Percentiles rank a stretch among this genome's conserved stretches.
Conservation (phyloP, 2,888 invertebrate genomes). For the Caenorhabditis sp. region DNA sequence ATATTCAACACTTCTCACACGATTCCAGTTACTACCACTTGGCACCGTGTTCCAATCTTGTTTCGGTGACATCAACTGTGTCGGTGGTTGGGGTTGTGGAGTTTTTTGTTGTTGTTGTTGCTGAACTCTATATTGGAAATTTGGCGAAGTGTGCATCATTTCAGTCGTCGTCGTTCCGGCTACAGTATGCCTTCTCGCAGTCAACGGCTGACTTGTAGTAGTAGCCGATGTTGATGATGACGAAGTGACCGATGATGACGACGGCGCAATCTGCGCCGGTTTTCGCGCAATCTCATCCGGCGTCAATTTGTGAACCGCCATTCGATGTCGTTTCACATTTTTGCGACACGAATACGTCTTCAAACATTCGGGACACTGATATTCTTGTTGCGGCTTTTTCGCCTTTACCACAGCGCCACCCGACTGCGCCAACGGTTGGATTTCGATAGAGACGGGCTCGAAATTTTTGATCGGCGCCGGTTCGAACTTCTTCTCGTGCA, state of each 20-base stretch:
- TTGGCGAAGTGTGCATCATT: background rate
- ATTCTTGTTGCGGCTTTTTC: slow-evolving; percentile 19
- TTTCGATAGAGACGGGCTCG: background rate
- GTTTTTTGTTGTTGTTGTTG: background rate
- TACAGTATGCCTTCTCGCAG: slow-evolving; percentile 25
- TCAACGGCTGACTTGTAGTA: background rate
- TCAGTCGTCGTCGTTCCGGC: slow-evolving; percentile 1
- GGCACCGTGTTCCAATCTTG: background rate
- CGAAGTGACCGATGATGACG: background rate
- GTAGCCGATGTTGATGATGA: background rate
- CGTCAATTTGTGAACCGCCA: slow-evolving; percentile 62
- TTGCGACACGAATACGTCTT: slow-evolving; percentile 63
- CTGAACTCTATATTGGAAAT: background rate
- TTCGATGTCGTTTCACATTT: slow-evolving; percentile 63
- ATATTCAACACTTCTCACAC: slow-evolving; percentile 6
- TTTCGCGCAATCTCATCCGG: slow-evolving; percentile 46
- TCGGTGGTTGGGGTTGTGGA: background rate
- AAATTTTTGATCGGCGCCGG: background rate
- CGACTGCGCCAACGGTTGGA: background rate
- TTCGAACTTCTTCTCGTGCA: background rate
- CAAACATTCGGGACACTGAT: slow-evolving; percentile 51
- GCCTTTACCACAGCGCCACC: background rate
- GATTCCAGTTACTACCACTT: background rate
- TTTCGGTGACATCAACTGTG: background rate
- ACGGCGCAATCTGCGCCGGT: slow-evolving; percentile 18